Base-by-base conservation (phyloP, 2,113 vertebrate genomes). In the Thryonomys swinderianus region DNA sequence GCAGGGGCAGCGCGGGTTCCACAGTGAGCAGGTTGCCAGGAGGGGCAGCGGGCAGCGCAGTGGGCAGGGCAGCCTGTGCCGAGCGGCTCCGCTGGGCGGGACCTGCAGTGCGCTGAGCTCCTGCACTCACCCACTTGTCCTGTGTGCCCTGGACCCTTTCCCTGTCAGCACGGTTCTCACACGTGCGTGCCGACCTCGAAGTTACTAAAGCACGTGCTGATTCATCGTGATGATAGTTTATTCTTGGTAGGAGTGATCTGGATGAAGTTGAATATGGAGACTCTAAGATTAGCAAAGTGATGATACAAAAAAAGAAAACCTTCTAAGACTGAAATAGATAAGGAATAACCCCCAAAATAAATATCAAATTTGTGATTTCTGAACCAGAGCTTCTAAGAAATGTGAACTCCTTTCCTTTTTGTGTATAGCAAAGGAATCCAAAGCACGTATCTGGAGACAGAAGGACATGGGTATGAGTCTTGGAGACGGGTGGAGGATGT, bases 261-360 rank as follows among this genome's bases (percentile, higher is more conserved):
- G 10, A 71, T 37, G 73, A 83, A 84, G 12, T 89, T 57, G 45
- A 86, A 85, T 61, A 4, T 53, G 7, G 9, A 48, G 90, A 79
- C 66, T 59, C 20, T 84, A 78, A 94, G 89, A 84, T 74, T 84
- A 85, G 57, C 40, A 57, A 84, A 96, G 3, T 30, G n/a, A 40
- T 27, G 30, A 81, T 16, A 57, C 62, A 10, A 42, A 71, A 80
- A n/a, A 69, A 23, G 37, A 40, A 27, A 53, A 37, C 11, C 30
- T 74, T 67, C 9, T 3, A 88, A 79, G 11, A 69, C 53, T 90
- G 64, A 88, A 57, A 55, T 23, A 81, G 34, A 59, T 84, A 34
- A 94, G 17, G 14, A 85, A 48, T 79, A 80, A 66, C 9, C 57
- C 3, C 12, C 62, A 18, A 13, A 48, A 16, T 78, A 45, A 92